Evolutionary conservation across 1,140 invertebrate species (phyloP), one percentile per base, ranked within the genome.

Genomic region (Anastatus disparis): DNA sequence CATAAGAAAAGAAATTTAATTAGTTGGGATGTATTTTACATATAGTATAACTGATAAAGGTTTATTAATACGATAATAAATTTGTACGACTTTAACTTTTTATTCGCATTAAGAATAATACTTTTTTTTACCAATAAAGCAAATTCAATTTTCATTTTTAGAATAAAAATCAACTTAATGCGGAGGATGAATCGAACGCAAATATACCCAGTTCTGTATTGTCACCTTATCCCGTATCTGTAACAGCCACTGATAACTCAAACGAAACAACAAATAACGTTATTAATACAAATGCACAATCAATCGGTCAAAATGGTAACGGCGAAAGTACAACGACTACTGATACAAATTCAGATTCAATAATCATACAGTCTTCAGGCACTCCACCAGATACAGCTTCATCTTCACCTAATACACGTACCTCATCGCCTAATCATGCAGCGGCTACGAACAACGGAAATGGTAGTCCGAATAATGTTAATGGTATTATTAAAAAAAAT

Each of bases 401-500:
- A 26, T 83, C 82, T 10, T 82, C 82, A 15, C 81, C 82, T 10
- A 83, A 82, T 24, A 82, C 80, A 6, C 75, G 81, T 26, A 81
- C 79, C 1, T 82, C 81, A 0, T 85, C 86, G 12, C 82, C 84
- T 6, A 82, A 70, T 66, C 84, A 79, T 59, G 48, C 38, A n/a
- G 27, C 42, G n/a, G 38, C 12, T 0, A 15, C 31, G 15, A 15
- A 42, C 26, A 55, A 58, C 29, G 29, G 68, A 2, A 61, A 29
- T 20, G 17, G 12, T 24, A 58, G 27, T 15, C 50, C 52, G 2
- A 38, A 74, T 53, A 82, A 80, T 62, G 78, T 81, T n/a, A 84
- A 85, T 53, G 84, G 83, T n/a, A 81, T 84, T 53, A 70, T 83
- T 22, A 78, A 78, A 27, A 85, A 84, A 63, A 84, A 70, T 42